Percentiles rank a stretch among this genome's conserved stretches.
phyloP scores from a whole-genome alignment of 2,888 invertebrate genomes.

The Zygaena filipendulae region DNA sequence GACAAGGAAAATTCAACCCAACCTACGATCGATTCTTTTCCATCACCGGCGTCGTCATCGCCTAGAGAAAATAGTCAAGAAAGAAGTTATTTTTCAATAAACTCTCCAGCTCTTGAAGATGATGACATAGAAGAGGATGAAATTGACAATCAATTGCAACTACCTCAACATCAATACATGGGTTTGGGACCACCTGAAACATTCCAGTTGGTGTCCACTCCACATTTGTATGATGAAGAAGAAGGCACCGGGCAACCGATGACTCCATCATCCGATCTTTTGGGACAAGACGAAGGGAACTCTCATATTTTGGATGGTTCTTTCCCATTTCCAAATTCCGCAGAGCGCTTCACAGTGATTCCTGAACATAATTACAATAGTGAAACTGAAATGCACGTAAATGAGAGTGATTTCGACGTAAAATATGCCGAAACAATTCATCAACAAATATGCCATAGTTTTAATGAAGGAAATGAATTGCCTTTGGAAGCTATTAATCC shows the following conservation, averaged over 20 bases:
- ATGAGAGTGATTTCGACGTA: constrained; percentile 49
- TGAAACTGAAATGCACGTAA: constrained; percentile 48
- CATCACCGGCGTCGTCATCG: constrained; percentile 61
- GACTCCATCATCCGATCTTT: constrained; percentile 56
- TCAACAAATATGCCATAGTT: constrained; percentile 35
- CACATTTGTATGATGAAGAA: constrained; percentile 70
- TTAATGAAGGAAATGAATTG: constrained; percentile 27
- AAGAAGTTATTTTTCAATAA: constrained; percentile 53
- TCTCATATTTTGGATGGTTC: constrained; percentile 56
- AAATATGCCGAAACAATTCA: constrained; percentile 57
- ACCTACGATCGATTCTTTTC: constrained; percentile 56
- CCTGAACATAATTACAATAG: constrained; percentile 48
- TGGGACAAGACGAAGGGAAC: constrained; percentile 61
- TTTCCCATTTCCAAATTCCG: constrained; percentile 58
- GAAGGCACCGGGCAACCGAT: constrained; percentile 67
- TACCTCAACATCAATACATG: constrained; percentile 68
- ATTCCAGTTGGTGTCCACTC: constrained; percentile 71
- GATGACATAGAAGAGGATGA: constrained; percentile 59
- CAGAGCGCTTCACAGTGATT: constrained; percentile 64
- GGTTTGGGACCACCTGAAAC: constrained; percentile 70
- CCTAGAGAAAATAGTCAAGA: constrained; percentile 63
- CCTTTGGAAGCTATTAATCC: constrained; percentile 39
- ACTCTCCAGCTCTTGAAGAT: constrained; percentile 55
- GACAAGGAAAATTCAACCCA: constrained; percentile 57
- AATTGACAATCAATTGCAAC: constrained; percentile 44